phyloP scores from a whole-genome alignment of 2,888 invertebrate genomes.

The Chrysolina oricalcia region DNA sequence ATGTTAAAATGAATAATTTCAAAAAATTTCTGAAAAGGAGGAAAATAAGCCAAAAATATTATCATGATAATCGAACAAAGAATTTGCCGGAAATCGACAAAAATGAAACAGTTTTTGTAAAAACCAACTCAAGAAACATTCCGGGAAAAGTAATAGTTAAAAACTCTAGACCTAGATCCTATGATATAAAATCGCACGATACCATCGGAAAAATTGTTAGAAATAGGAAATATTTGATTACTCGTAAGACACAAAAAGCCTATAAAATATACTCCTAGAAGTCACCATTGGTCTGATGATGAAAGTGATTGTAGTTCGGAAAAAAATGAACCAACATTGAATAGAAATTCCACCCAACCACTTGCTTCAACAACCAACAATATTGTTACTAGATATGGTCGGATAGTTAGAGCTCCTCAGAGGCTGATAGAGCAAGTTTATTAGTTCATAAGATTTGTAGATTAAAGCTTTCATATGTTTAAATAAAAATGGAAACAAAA shows the following conservation, averaged over 20 bases:
- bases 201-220: not conserved
- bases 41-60: not conserved
- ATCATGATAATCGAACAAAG: not conserved
- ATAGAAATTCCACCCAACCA: not conserved
- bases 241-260: not conserved
- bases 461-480: too few species aligned
- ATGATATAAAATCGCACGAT: not conserved
- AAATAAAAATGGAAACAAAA: too few species aligned
- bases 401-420: too few species aligned
- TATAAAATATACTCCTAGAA: too few species aligned
- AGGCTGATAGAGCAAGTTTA: too few species aligned
- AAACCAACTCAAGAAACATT: not conserved
- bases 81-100: not conserved
- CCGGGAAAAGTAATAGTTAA: constrained; percentile 4
- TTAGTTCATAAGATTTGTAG: too few species aligned
- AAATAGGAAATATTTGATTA: constrained; percentile 3
- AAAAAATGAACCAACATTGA: not conserved
- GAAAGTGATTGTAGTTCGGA: constrained; percentile 1
- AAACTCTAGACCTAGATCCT: constrained; percentile 1
- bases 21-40: not conserved
- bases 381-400: too few species aligned
- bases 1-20: too few species aligned
- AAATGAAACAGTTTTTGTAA: constrained; percentile 5
- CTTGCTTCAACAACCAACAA: too few species aligned
- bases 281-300: too few species aligned